Evolutionary conservation across 1,140 invertebrate genomes (phyloP), one percentile per base, ranked within the genome.

Genomic region (Sitophilus oryzae): DNA sequence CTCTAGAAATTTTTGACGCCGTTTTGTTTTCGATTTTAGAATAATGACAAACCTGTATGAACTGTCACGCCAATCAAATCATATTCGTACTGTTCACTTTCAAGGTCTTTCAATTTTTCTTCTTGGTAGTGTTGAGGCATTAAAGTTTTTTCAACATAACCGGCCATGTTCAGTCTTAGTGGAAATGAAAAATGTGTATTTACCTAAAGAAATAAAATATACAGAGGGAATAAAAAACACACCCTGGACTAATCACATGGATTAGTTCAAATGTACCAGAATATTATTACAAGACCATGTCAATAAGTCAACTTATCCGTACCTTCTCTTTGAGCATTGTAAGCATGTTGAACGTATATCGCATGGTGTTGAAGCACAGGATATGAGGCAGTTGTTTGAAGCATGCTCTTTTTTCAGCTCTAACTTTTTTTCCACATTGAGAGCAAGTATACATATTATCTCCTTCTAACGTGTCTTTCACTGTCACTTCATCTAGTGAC

Each of bases 151-250:
- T 96, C 93, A 54, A 96, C 89, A 69, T 96, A 97, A 11, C 88
- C 87, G 0, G 88, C 86, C 93, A 97, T 96, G 68, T 96, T 92
- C 0, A 96, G 75, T 42, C 86, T 75, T 69, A 96, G 79, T 0
- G 93, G 93, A 74, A 96, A 97, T n/a, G 92, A 95, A 69, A 96
- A 97, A 67, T 96, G 93, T 0, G 93, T 96, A 71, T 96, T 96
- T 0, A 96, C 92, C 52, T 54, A 46, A 3, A 53, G 40, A 34
- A 47, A 38, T 38, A 41, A 30, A 30, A 6, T 30, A n/a, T n/a
- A n/a, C n/a, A n/a, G n/a, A n/a, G 5, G 25, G 5, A 30, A 6
- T 30, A 30, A 30, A 6, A 5, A 30, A 6, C 25, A 30, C 5
- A 30, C 5, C 11, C 25, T 30, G 25, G 5, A 30, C 11, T 30